Base-by-base conservation (phyloP, 2,113 vertebrate species). In the Coptodon bakossiorum region DNA sequence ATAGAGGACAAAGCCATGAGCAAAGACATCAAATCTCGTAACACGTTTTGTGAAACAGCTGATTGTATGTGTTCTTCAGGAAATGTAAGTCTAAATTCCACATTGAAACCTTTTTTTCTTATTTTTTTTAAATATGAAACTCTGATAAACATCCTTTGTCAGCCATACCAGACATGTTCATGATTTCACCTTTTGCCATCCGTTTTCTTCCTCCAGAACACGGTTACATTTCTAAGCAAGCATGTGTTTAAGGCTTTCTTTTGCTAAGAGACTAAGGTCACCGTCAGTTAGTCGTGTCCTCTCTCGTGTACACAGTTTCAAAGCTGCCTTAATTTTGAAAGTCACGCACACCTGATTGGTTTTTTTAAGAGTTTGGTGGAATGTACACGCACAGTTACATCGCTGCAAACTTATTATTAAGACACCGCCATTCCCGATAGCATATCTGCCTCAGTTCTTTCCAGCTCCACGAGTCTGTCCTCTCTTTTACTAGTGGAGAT, bases 401-500 rank as follows among this genome's bases (percentile, higher is more conserved):
- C 3, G 71, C 71, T 50, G 43, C 24, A 78, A 7, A 68, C 10
- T 11, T 80, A 54, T 90, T 68, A 82, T 87, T 83, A 82, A 22
- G 53, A 13, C 48, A 7, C 48, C 11, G 19, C 31, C 59, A 7
- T n/a, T 45, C 79, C n/a, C 36, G n/a, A 53, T 36, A 73, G 34
- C 76, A 34, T 7, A 50, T 85, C 68, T 66, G 68, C 27, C 79
- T 48, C 68, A 63, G 19, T n/a, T 31, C 29, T 68, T 29, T 45
- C 61, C 59, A 53, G 54, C 88, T 82, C 54, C 9, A 6, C 17
- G 45, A 68, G 7, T 85, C 40, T 40, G 48, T 83, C 54, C 84
- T 90, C 78, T 71, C 83, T 91, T 93, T 90, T 78, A 91, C 80
- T 29, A 2, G 36, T 86, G 61, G 36, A 83, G 90, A 88, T 94